A percentile compares a stretch with the other conserved stretches of the same genome.
These are phyloP conservation scores for Panagrolaimus sp. DNA, from an alignment of 1,140 invertebrate genomes.

Conservation along the genomic window DNA sequence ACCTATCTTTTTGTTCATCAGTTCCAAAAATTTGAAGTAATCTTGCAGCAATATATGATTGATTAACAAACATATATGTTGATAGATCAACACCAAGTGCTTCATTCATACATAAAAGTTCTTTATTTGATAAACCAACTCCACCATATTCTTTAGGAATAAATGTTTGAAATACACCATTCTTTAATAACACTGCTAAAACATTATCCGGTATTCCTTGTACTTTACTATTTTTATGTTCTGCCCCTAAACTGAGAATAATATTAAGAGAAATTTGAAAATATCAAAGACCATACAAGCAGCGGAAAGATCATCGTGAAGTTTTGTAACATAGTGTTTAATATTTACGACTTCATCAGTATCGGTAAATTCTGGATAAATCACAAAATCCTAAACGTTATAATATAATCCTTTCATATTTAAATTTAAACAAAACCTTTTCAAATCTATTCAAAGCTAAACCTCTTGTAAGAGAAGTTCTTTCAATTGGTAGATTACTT, in stretches of 20 bases:
- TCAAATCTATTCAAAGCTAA: slow-evolving; percentile 53
- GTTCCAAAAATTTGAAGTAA: slow-evolving; percentile 80
- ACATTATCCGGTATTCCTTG: neutral
- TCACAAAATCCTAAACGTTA: slow-evolving; percentile 57
- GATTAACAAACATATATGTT: slow-evolving; percentile 32
- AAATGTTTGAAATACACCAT: slow-evolving; percentile 33
- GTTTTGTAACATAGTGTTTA: slow-evolving; percentile 32
- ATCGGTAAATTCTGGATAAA: slow-evolving; percentile 51
- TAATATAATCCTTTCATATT: neutral
- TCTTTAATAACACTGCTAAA: slow-evolving; percentile 25
- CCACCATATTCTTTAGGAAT: slow-evolving; percentile 50
- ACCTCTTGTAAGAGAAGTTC: slow-evolving; percentile 47
- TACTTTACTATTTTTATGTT: slow-evolving; percentile 12
- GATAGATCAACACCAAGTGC: slow-evolving; percentile 45
- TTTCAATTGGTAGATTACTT: slow-evolving; percentile 43
- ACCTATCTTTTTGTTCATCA: slow-evolving; percentile 81
- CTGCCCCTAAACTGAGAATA: slow-evolving; percentile 5
- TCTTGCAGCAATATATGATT: slow-evolving; percentile 70
- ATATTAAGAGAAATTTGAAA: neutral
- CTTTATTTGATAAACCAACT: slow-evolving; percentile 46
- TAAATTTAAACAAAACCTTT: slow-evolving; percentile 40
- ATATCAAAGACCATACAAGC: slow-evolving; percentile 24
- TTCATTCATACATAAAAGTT: slow-evolving; percentile 35
- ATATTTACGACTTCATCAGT: slow-evolving; percentile 47
- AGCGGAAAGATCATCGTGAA: slow-evolving; percentile 32